phyloP scores from a whole-genome alignment of 2,113 vertebrate genomes.

The Phrynosoma platyrhinos region DNA sequence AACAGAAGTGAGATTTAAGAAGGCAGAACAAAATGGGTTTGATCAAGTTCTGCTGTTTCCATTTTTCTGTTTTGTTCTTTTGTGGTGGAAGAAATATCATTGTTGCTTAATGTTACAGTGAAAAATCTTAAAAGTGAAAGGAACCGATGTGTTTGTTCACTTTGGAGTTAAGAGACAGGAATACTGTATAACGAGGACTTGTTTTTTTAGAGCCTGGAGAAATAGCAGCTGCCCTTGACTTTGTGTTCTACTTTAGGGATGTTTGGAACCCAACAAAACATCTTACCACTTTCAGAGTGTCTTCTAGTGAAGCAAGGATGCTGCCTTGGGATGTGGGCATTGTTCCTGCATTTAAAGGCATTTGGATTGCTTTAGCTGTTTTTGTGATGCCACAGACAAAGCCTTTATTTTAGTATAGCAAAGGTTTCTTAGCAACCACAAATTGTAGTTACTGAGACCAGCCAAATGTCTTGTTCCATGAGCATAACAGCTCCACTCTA shows the following conservation, averaged over 20 bases:
- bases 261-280: not conserved
- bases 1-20: not conserved
- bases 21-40: not conserved
- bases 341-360: not conserved
- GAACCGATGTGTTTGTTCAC: not conserved
- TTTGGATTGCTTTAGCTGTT: not conserved
- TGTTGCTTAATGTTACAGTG: not conserved
- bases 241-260: not conserved
- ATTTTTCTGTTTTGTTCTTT: not conserved
- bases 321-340: not conserved
- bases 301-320: not conserved
- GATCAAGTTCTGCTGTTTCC: not conserved
- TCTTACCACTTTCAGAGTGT: not conserved
- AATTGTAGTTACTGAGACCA: not conserved
- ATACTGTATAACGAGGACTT: not conserved
- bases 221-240: not conserved
- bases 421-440: not conserved
- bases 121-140: not conserved
- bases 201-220: not conserved
- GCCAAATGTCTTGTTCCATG: not conserved
- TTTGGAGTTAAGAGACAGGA: not conserved
- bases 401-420: not conserved
- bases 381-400: not conserved
- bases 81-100: not conserved
- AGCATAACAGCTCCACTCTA: not conserved